A percentile compares a stretch with the other conserved stretches of the same genome.
Evolutionary conservation across 2,113 vertebrate genomes (phyloP).

Genomic region (Cavia porcellus): DNA sequence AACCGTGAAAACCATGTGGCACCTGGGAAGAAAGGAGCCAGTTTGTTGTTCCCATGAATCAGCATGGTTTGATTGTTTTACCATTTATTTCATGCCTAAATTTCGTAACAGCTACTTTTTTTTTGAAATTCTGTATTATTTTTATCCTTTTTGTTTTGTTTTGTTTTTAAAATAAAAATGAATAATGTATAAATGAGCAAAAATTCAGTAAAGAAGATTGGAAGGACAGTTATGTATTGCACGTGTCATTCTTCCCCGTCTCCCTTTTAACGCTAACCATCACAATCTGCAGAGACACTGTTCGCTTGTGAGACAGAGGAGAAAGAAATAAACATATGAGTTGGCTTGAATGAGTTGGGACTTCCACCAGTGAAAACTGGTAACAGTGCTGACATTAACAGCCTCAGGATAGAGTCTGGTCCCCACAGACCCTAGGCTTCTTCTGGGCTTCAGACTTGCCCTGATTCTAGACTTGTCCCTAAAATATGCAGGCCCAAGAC

Average conservation of each 20-base stretch:
- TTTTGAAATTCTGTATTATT: too few relatives aligned
- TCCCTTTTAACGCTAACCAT: not conserved
- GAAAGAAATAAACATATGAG: rapidly evolving
- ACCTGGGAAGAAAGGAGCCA: too few relatives aligned
- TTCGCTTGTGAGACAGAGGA: not conserved
- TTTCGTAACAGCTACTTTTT: too few relatives aligned
- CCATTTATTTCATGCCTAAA: too few relatives aligned
- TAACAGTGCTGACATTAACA: rapidly evolving
- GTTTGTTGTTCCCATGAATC: too few relatives aligned
- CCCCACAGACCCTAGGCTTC: too few relatives aligned
- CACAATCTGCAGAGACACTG: not conserved
- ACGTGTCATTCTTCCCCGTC: rapidly evolving
- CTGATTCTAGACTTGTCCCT: not conserved
- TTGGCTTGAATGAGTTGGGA: not conserved
- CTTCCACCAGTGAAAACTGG: not conserved
- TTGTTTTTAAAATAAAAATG: too few relatives aligned
- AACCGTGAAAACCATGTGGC: too few relatives aligned
- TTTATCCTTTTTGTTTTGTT: too few relatives aligned
- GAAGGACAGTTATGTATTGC: not conserved
- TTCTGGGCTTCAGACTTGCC: too few relatives aligned
- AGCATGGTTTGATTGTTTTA: too few relatives aligned
- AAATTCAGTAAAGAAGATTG: not conserved
- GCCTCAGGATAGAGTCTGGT: too few relatives aligned
- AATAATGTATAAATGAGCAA: not conserved
- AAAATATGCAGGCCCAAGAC: rapidly evolving